These are phyloP conservation scores for Ranitomeya variabilis DNA, from an alignment of 2,113 vertebrate genomes.

Conservation along the genomic window DNA sequence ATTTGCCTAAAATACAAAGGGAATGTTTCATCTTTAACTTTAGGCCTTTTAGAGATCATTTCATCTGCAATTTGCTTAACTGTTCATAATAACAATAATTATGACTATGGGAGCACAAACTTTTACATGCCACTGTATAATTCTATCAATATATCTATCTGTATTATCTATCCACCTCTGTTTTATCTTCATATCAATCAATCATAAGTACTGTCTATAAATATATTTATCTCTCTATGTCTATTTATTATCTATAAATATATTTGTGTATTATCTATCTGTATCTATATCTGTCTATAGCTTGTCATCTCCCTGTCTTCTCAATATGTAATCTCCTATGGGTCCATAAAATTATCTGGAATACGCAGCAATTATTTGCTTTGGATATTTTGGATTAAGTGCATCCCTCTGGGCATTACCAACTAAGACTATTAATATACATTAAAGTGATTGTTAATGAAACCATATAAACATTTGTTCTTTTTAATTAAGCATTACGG, in stretches of 20 bases:
- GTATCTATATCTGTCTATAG: not conserved
- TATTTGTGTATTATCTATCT: not conserved
- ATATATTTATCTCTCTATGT: not conserved
- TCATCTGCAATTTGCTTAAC: too few relatives aligned
- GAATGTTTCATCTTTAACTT: too few relatives aligned
- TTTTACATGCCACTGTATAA: too few relatives aligned
- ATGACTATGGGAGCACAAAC: too few relatives aligned
- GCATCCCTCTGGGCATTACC: not conserved
- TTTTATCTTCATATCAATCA: not conserved
- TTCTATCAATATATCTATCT: not conserved
- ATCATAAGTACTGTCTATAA: not conserved
- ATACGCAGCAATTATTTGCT: slow-evolving; percentile 6
- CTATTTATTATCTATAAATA: not conserved
- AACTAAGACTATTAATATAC: not conserved
- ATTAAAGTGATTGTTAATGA: slow-evolving; percentile 10
- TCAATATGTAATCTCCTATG: not conserved
- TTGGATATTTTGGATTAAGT: slow-evolving; percentile 11
- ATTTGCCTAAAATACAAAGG: too few relatives aligned
- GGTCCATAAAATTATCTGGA: not conserved
- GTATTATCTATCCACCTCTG: not conserved
- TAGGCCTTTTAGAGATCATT: too few relatives aligned
- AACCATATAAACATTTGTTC: not conserved
- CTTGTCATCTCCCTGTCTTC: not conserved
- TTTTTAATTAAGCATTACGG: not conserved
- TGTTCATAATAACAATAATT: too few relatives aligned